Percentiles rank a stretch among this genome's conserved stretches.
These are phyloP conservation scores for Arizona elegans DNA, from an alignment of 2,113 vertebrate species.

Conservation along the genomic window DNA sequence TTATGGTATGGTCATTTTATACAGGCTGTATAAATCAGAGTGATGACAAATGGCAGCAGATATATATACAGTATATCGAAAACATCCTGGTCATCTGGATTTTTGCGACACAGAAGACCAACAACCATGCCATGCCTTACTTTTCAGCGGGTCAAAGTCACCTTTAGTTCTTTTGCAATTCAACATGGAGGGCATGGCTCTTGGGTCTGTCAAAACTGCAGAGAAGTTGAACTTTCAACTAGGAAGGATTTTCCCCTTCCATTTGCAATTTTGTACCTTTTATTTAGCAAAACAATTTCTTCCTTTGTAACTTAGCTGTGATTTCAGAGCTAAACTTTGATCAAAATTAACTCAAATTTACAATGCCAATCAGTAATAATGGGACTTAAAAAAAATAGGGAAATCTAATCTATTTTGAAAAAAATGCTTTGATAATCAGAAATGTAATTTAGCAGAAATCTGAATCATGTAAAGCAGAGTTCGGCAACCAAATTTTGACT, in stretches of 20 bases:
- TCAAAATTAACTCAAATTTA: background rate
- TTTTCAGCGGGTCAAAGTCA: background rate
- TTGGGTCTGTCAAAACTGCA: background rate
- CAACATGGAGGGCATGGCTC: background rate
- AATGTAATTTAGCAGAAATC: background rate
- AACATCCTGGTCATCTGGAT: background rate
- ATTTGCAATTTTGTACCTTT: background rate
- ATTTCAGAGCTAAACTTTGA: no score
- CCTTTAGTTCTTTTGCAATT: background rate
- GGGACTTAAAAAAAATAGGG: background rate
- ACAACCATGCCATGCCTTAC: background rate
- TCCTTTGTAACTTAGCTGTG: background rate
- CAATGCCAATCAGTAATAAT: background rate
- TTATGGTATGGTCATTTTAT: background rate
- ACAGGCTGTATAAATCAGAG: background rate
- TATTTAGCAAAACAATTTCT: background rate
- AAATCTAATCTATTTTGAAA: background rate
- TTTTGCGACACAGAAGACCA: background rate
- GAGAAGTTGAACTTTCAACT: background rate
- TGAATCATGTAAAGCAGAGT: background rate
- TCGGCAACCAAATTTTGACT: background rate
- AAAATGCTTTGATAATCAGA: background rate
- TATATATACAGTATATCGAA: background rate
- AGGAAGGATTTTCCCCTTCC: background rate
- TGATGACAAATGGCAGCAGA: background rate